These are phyloP conservation scores for Podargus strigoides DNA, from an alignment of 2,797 vertebrate genomes.

Conservation along the genomic window DNA sequence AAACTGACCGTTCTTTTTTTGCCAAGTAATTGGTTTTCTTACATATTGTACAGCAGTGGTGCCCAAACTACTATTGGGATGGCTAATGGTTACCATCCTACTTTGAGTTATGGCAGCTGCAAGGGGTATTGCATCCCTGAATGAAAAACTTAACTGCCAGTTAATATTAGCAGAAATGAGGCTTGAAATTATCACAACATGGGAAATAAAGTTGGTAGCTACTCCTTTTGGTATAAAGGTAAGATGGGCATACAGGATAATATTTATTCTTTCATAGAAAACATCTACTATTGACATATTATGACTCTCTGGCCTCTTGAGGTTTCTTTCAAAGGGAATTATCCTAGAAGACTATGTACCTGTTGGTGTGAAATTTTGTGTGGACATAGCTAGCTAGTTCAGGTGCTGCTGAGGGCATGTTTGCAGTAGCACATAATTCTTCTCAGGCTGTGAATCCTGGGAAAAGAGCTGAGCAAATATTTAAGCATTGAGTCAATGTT, in stretches of 20 bases:
- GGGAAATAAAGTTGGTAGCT: background rate
- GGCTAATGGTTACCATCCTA: background rate
- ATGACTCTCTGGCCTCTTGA: background rate
- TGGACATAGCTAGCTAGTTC: background rate
- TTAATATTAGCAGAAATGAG: background rate
- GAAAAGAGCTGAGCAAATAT: conserved; percentile 55
- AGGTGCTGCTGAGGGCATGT: conserved; percentile 51
- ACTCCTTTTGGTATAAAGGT: background rate
- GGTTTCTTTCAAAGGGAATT: background rate
- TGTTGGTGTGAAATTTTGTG: conserved; percentile 7
- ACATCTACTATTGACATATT: background rate
- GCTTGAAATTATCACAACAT: background rate
- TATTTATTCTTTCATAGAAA: background rate
- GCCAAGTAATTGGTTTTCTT: background rate
- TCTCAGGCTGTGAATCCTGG: conserved; percentile 48
- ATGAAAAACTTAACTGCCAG: background rate
- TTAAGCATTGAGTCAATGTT: conserved; percentile 40
- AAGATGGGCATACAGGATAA: background rate
- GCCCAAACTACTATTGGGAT: background rate
- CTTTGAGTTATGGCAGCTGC: background rate
- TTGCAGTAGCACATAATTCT: conserved; percentile 36
- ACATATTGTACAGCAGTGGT: background rate
- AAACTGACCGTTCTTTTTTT: background rate
- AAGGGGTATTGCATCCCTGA: background rate
- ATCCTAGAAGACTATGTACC: background rate